Conservation (phyloP, 1,140 invertebrate species). For the Sitobion miscanthi region DNA sequence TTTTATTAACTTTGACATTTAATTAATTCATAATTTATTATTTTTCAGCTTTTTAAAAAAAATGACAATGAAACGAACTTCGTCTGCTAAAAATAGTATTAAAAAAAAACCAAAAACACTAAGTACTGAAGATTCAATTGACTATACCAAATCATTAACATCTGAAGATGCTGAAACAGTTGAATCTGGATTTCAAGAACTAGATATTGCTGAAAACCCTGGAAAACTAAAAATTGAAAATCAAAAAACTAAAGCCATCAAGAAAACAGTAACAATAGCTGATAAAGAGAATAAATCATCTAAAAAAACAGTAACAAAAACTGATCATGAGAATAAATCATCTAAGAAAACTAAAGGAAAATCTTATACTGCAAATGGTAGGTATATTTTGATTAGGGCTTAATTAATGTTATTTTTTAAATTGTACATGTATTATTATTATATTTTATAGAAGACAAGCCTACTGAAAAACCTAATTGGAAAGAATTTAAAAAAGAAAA, state of each 20-base stretch:
- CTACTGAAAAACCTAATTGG: slow-evolving; percentile 73
- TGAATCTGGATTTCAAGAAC: slow-evolving; percentile 24
- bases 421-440: not conserved
- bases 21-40: not conserved
- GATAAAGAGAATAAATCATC: not conserved
- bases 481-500: slow-evolving; percentile 75
- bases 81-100: not conserved
- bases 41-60: not conserved
- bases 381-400: not conserved
- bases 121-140: not conserved
- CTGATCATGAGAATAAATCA: not conserved
- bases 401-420: not conserved
- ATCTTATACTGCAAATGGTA: not conserved
- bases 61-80: slow-evolving; percentile 40
- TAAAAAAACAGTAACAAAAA: not conserved
- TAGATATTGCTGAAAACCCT: not conserved
- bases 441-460: slow-evolving; percentile 27
- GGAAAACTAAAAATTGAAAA: not conserved
- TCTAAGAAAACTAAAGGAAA: slow-evolving; percentile 38
- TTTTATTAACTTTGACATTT: not conserved
- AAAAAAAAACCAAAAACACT: slow-evolving; percentile 7
- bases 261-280: not conserved
- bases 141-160: slow-evolving; percentile 38
- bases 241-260: not conserved
- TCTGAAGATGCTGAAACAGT: slow-evolving; percentile 18